Evolutionary conservation across 2,113 vertebrate species (phyloP).

Genomic region (Rhodinocichla rosea): DNA sequence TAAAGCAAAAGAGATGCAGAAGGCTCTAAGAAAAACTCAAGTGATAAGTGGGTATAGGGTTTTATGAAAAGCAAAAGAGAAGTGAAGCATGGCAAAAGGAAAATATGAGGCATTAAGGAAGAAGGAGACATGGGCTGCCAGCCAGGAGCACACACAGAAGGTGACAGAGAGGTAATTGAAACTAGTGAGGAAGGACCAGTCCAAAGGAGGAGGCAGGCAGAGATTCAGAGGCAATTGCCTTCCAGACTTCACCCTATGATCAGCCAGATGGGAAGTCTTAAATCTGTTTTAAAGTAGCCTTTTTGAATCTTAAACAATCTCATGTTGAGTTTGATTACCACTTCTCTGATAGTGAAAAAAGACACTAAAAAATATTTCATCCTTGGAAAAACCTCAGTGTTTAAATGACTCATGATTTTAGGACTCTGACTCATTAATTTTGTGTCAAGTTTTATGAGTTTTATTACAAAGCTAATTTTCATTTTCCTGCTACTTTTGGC

Average conservation of each 20-base stretch:
- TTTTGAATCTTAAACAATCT: neutral
- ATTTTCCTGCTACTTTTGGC: neutral
- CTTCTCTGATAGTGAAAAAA: neutral
- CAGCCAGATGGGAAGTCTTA: neutral
- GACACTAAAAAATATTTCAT: neutral
- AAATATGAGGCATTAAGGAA: neutral
- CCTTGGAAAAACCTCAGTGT: neutral
- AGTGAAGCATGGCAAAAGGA: neutral
- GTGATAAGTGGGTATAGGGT: neutral
- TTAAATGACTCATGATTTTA: conserved; percentile 40
- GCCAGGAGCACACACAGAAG: neutral
- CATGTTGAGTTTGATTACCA: neutral
- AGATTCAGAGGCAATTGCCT: neutral
- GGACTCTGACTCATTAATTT: conserved; percentile 18
- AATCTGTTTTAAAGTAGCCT: neutral
- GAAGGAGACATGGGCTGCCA: neutral
- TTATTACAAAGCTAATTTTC: neutral
- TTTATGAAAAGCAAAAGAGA: neutral
- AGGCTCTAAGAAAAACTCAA: neutral
- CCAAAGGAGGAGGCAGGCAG: neutral
- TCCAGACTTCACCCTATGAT: neutral
- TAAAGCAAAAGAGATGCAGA: neutral
- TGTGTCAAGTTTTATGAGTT: neutral
- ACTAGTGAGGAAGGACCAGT: neutral
- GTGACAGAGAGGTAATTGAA: neutral